Base-by-base conservation (phyloP, 92 coral and sea anemone species). In the Epizoanthus scotinus region DNA sequence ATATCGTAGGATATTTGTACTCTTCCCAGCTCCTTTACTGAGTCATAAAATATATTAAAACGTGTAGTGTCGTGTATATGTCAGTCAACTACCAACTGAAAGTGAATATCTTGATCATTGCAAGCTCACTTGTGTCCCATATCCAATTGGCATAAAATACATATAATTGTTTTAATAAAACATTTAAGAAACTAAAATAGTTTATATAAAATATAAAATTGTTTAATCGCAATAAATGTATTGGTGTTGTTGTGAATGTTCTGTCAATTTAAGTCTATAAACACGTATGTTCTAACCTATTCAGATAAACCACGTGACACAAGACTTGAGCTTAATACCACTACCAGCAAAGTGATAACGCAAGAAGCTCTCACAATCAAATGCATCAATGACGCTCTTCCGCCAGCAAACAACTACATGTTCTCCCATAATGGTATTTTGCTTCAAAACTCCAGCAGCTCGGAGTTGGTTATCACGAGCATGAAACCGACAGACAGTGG, bases 261-360 rank as follows among this genome's bases (percentile, higher is more conserved):
- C 21, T 29, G 52, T 67, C 6, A 13, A 6, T 67, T 67, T 5
- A 10, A 34, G 22, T 20, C 19, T 38, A 34, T 34, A 34, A 3
- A 18, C 22, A 20, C 4, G 9, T 20, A 21, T 34, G 21, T 21
- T 74, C 63, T 74, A 1, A 74, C 58, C 14, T 58, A 34, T 34
- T 74, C 67, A 74, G 80, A 74, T 34, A 74, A 74, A 38, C 80
- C 80, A 20, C 55, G 80, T 74, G 47, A 74, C 67, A 74, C 80
- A 31, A 57, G 67, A 6, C 6, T 58, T 8, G 42, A 2, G 34
- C 18, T 53, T 29, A 74, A 74, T 54, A 31, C 28, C 36, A 57
- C 29, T 0, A 74, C 58, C 62, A 57, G n/a, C 55, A 54, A 74
- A 21, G 80, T 74, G 6, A 58, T 74, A 47, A 12, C 34, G 3